Conservation (phyloP, 2,113 vertebrate genomes). For the Chlorodrepanis virens region DNA sequence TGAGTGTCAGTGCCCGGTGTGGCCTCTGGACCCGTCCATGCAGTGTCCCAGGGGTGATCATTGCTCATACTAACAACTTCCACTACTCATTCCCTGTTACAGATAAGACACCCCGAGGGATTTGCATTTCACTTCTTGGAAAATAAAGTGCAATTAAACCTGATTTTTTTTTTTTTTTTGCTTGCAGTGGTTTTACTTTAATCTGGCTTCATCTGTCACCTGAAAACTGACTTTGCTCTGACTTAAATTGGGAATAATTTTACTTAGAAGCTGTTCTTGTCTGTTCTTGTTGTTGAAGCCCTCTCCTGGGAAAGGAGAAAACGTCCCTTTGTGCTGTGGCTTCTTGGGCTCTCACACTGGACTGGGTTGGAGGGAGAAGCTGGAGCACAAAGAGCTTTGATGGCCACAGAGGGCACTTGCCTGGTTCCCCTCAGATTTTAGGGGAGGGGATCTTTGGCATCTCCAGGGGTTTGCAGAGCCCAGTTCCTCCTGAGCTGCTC, state of each 20-base stretch:
- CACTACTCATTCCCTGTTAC: rapidly evolving
- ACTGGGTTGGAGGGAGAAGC: rapidly evolving
- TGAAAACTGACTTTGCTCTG: no score
- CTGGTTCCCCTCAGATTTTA: not conserved
- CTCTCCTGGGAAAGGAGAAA: not conserved
- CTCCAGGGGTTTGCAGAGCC: not conserved
- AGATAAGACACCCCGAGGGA: not conserved
- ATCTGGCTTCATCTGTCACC: rapidly evolving
- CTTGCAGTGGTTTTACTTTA: not conserved
- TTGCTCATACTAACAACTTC: not conserved
- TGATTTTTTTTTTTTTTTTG: not conserved
- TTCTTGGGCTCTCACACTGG: rapidly evolving
- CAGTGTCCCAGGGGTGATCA: not conserved
- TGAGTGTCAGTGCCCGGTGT: not conserved
- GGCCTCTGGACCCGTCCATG: rapidly evolving
- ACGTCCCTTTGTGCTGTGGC: no score
- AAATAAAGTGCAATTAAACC: conserved; percentile 70
- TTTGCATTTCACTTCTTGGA: conserved; percentile 1
- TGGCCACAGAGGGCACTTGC: rapidly evolving
- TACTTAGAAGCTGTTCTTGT: not conserved
- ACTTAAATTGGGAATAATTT: rapidly evolving
- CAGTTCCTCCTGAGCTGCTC: rapidly evolving
- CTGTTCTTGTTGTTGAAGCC: rapidly evolving
- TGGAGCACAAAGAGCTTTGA: rapidly evolving
- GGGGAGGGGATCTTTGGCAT: rapidly evolving